phyloP scores from a whole-genome alignment of 1,140 invertebrate genomes.

The Hyles vespertilio region DNA sequence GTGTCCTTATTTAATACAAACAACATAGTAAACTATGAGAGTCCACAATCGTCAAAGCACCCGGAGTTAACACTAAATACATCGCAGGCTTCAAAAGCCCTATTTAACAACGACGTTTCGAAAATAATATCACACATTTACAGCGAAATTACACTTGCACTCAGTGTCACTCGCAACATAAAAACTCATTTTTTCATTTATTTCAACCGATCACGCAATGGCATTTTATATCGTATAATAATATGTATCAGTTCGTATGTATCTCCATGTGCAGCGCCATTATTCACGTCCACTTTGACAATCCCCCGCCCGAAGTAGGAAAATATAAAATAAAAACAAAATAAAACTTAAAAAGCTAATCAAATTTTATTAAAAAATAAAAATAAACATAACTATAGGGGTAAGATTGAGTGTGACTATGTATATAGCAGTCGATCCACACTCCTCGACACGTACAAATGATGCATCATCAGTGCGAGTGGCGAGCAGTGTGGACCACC shows the following conservation, averaged over 20 bases:
- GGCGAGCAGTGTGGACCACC: slow-evolving; percentile 25
- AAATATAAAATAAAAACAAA: slow-evolving; percentile 52
- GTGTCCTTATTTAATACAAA: slow-evolving; percentile 64
- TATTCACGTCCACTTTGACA: slow-evolving; percentile 65
- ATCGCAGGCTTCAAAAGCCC: slow-evolving; percentile 69
- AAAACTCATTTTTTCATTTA: slow-evolving; percentile 30
- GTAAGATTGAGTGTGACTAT: slow-evolving; percentile 16
- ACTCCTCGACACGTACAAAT: slow-evolving; percentile 5
- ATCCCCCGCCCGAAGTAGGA: slow-evolving; percentile 54
- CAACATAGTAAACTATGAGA: slow-evolving; percentile 65
- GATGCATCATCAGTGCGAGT: background rate
- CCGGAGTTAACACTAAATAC: slow-evolving; percentile 71
- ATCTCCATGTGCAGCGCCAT: slow-evolving; percentile 64
- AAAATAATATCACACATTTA: slow-evolving; percentile 74
- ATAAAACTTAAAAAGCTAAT: slow-evolving; percentile 32
- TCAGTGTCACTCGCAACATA: slow-evolving; percentile 45
- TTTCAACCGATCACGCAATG: slow-evolving; percentile 47
- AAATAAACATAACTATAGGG: slow-evolving; percentile 52
- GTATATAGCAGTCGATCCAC: slow-evolving; percentile 3
- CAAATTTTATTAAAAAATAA: slow-evolving; percentile 50
- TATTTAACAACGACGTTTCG: slow-evolving; percentile 62
- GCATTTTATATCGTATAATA: slow-evolving; percentile 40
- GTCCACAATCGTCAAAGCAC: slow-evolving; percentile 75
- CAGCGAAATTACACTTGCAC: slow-evolving; percentile 65
- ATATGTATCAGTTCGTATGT: slow-evolving; percentile 48